Base-by-base conservation (phyloP, 92 coral and sea anemone genomes). In the Actinernus sp. region DNA sequence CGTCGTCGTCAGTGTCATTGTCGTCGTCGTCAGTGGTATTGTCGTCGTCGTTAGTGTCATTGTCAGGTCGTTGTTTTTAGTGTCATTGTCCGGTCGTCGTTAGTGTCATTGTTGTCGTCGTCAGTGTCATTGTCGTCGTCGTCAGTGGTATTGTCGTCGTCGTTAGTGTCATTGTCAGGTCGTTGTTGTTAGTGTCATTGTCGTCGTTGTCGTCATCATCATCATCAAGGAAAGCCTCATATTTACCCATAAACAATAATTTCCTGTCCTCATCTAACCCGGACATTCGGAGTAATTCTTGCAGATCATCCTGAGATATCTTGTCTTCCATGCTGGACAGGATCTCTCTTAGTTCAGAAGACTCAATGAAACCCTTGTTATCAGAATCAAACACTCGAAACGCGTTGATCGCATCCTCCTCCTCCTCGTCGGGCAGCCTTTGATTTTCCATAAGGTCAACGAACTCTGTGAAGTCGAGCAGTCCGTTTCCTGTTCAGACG, bases 311-410 rank as follows among this genome's bases (percentile, higher is more conserved):
- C 14, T 63, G 64, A 13, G 85, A 58, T 11, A 85, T 89, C 41
- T 78, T 85, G 19, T 70, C 79, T 26, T 87, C 90, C 87, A 89
- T 75, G 22, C 23, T 10, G 2, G 29, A 33, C 49, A 89, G 32
- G 21, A 87, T 61, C 58, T 62, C 61, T 32, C 96, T 74, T 8
- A 89, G 65, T 38, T 89, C 91, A 23, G 92, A 65, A 26, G 96
- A 60, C 22, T 75, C 78, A 26, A 84, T 79, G 71, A 68, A 85
- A 3, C 96, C 96, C 23, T 84, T 84, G 66, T 86, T 65, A 43
- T 85, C 81, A 2, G 70, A 49, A 49, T 89, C 96, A 44, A 89
- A 89, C 44, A 89, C 65, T 54, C 79, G 65, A 31, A 89, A 85
- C 31, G 96, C 92, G 20, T 79, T 72, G 28, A 68, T 44, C 50